These are phyloP conservation scores for Trichopoda pennipes DNA, from an alignment of 2,888 invertebrate species.

Conservation along the genomic window DNA sequence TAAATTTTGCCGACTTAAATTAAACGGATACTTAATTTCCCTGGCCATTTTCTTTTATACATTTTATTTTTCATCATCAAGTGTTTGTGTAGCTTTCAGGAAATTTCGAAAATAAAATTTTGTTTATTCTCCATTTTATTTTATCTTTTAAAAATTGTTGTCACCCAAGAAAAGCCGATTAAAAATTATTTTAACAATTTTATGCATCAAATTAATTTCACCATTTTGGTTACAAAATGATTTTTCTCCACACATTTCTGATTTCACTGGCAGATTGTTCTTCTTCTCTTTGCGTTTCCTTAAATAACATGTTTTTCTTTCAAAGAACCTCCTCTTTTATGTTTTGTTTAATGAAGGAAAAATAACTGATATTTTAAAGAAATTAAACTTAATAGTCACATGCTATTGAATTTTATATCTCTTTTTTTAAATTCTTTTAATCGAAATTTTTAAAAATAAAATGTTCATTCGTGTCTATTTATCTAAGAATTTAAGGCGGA, in stretches of 20 bases:
- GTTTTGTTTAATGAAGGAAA: slow-evolving; percentile 9
- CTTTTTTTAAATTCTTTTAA: background rate
- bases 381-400: background rate
- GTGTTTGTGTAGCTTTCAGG: background rate
- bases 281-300: background rate
- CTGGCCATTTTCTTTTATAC: background rate
- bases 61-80: background rate
- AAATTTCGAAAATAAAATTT: slow-evolving; percentile 2
- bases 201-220: no score
- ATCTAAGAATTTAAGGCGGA: background rate
- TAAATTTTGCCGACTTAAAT: slow-evolving; percentile 20
- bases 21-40: slow-evolving; percentile 63
- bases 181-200: no score
- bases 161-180: no score
- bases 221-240: background rate
- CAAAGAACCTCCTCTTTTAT: slow-evolving; percentile 13
- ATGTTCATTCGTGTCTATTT: slow-evolving; percentile 1
- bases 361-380: background rate
- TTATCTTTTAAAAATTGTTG: no score
- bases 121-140: background rate
- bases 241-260: background rate
- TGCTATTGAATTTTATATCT: background rate
- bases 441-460: slow-evolving; percentile 12
- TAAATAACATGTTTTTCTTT: slow-evolving; percentile 17
- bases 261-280: background rate